Percentiles rank a stretch among this genome's conserved stretches.
These are phyloP conservation scores for Nycteola revayana DNA, from an alignment of 2,888 invertebrate species.

Conservation along the genomic window DNA sequence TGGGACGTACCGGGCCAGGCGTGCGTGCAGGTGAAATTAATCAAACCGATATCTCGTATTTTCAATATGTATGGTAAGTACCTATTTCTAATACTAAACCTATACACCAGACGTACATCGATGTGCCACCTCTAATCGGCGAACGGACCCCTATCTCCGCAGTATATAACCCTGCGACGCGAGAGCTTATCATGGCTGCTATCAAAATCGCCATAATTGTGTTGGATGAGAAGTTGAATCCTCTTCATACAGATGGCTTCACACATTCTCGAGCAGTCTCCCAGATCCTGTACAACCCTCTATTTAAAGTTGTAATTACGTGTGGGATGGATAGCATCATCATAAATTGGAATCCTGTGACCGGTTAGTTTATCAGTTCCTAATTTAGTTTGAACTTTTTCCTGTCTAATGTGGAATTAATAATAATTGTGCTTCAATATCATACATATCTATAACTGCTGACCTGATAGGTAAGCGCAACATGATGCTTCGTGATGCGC, in stretches of 20 bases:
- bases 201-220: conserved; percentile 84
- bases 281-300: conserved; percentile 88
- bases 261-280: conserved; percentile 87
- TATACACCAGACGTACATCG: conserved; percentile 82
- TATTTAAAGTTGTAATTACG: conserved; percentile 88
- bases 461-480: conserved; percentile 86
- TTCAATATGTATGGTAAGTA: too few species aligned
- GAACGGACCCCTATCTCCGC: conserved; percentile 82
- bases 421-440: too few species aligned
- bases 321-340: conserved; percentile 91
- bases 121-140: conserved; percentile 83
- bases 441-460: too few species aligned
- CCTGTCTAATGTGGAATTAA: too few species aligned
- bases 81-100: too few species aligned
- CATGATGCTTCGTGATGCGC: conserved; percentile 86
- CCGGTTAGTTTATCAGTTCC: conserved; percentile 70
- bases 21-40: conserved; percentile 82
- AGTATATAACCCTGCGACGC: conserved; percentile 85
- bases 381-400: too few species aligned
- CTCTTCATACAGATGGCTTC: conserved; percentile 87
- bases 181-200: conserved; percentile 85
- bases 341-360: conserved; percentile 90
- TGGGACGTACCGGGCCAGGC: conserved; percentile 87
- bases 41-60: too few species aligned
- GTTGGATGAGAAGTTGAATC: conserved; percentile 85